phyloP scores from a whole-genome alignment of 1,140 invertebrate genomes.

The Meloidogyne floridensis region DNA sequence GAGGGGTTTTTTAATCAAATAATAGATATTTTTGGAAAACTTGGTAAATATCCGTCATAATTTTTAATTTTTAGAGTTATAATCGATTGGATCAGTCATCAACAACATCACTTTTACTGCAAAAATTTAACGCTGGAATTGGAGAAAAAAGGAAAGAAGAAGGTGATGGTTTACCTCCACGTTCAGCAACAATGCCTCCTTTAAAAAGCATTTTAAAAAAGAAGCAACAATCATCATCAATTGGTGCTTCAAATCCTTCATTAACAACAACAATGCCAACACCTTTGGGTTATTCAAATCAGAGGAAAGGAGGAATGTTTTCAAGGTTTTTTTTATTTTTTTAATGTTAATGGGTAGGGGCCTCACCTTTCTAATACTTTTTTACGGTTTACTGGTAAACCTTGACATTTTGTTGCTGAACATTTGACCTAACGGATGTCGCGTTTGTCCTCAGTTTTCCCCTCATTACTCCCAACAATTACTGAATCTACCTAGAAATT shows the following conservation, averaged over 20 bases:
- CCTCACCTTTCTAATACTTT: too few species aligned
- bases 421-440: too few species aligned
- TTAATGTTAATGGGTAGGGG: too few species aligned
- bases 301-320: background rate
- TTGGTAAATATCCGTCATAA: background rate
- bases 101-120: background rate
- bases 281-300: background rate
- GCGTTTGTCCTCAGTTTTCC: too few species aligned
- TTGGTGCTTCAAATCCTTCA: background rate
- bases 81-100: background rate
- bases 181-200: constrained; percentile 22
- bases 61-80: background rate
- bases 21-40: background rate
- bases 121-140: constrained; percentile 7
- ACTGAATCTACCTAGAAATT: too few species aligned
- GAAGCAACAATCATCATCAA: background rate
- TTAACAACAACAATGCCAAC: background rate
- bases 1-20: too few species aligned
- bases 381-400: too few species aligned
- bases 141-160: background rate
- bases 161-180: constrained; percentile 9
- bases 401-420: too few species aligned
- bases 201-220: constrained; percentile 29
- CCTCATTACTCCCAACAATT: too few species aligned
- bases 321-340: background rate